Evolutionary conservation across 2,113 vertebrate genomes (phyloP), one percentile per base, ranked within the genome.

Genomic region (Neolamprologus hecqui): DNA sequence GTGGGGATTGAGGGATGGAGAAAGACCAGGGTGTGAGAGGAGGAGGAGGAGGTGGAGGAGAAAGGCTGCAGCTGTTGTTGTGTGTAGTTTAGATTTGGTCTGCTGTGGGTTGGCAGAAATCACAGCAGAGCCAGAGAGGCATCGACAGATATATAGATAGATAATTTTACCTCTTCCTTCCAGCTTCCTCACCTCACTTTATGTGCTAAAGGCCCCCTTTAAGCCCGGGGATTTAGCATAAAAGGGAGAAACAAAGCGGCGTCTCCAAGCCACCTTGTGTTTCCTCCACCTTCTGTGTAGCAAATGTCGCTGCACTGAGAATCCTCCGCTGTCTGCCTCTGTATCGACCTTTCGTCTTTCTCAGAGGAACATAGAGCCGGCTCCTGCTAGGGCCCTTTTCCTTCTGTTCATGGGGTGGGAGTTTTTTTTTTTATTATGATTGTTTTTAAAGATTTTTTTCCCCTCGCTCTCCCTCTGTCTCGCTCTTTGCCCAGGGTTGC

Each of bases 401-500:
- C 80, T 55, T 65, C 84, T 77, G 70, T 89, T 91, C 85, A 70
- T 57, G 87, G 51, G 85, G 68, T 37, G 7, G 33, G 81, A 83
- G 40, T 0, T 2, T n/a, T 4, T 37, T 17, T 86, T 93, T 93
- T 90, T 91, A 91, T 92, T 89, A 51, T 63, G 60, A 93, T 94
- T 93, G 90, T 93, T 94, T 94, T 94, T 91, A 93, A 93, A 92
- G 90, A 92, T 93, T 91, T 92, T 89, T 79, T 86, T 79, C 9
- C 55, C 37, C 68, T 17, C 40, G 9, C 40, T 47, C 70, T 28
- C 70, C 15, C 68, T 28, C 68, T 70, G 63, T 88, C 58, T 42
- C 33, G 31, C n/a, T 37, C 57, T 68, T 79, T 86, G 85, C 42
- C 77, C 84, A 33, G 77, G 53, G 51, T 86, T 89, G 84, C 14